phyloP scores from a whole-genome alignment of 64 coral and sea anemone species.

The Trachythela sp. region DNA sequence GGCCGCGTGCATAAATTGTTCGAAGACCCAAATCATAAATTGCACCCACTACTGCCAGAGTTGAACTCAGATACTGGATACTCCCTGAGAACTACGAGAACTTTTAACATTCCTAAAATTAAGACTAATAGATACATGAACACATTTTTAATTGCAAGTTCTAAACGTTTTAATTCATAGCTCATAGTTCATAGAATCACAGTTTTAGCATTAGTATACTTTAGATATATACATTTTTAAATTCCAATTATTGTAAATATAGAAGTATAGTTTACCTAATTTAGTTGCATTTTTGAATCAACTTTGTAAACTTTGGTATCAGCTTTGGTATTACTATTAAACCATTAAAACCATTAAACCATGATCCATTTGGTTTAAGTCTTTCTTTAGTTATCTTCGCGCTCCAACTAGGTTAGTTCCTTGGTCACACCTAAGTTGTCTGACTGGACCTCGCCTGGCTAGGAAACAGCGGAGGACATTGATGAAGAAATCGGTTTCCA shows the following conservation, averaged over 20 bases:
- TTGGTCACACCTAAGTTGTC: background rate
- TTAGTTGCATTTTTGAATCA: too few relatives aligned
- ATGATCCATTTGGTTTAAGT: background rate
- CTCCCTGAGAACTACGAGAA: too few relatives aligned
- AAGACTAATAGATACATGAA: too few relatives aligned
- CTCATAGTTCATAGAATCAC: slow-evolving; percentile 36
- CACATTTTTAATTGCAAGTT: too few relatives aligned
- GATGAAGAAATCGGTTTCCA: slow-evolving; percentile 3
- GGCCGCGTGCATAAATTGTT: background rate
- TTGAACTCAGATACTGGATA: too few relatives aligned
- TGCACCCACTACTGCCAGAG: too few relatives aligned
- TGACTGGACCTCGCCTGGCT: background rate
- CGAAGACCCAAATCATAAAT: slow-evolving; percentile 18
- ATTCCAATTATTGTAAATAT: too few relatives aligned
- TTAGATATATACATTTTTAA: too few relatives aligned
- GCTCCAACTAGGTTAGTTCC: slow-evolving; percentile 7
- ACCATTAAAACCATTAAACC: slow-evolving; percentile 18
- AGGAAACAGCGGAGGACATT: background rate
- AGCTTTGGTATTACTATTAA: slow-evolving; percentile 35
- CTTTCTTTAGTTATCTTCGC: background rate
- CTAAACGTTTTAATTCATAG: slow-evolving; percentile 45
- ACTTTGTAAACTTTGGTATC: too few relatives aligned
- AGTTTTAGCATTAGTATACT: slow-evolving; percentile 30
- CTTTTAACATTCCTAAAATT: too few relatives aligned
- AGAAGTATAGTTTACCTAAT: too few relatives aligned